A percentile compares a stretch with the other conserved stretches of the same genome.
Evolutionary conservation across 1,140 invertebrate species (phyloP).

Genomic region (Hylaeus volcanicus): DNA sequence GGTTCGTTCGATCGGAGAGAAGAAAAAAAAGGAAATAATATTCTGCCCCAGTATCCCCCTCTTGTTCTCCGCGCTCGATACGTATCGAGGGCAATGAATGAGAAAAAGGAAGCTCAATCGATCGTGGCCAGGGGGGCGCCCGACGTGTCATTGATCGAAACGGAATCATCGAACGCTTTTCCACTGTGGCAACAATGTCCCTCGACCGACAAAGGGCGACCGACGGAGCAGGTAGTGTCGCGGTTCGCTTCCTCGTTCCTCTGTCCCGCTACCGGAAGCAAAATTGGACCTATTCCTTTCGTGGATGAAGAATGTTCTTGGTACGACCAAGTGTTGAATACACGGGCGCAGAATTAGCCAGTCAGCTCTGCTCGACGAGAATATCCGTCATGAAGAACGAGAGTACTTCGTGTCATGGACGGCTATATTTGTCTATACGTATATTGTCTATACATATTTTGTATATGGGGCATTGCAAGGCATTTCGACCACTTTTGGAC

Average conservation of each 20-base stretch:
- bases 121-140: conserved; percentile 45
- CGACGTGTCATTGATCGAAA: conserved; percentile 60
- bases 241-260: conserved; percentile 30
- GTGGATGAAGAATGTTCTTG: neutral
- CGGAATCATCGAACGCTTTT: conserved; percentile 60
- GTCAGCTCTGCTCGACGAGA: no score
- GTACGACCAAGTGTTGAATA: neutral
- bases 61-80: conserved; percentile 28
- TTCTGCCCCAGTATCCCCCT: conserved; percentile 34
- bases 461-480: no score
- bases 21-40: conserved; percentile 52
- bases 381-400: no score
- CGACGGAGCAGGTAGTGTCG: conserved; percentile 39
- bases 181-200: conserved; percentile 50
- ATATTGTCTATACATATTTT: no score
- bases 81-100: conserved; percentile 52
- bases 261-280: conserved; percentile 32
- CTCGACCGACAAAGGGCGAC: conserved; percentile 26
- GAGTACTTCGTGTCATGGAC: no score
- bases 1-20: conserved; percentile 32
- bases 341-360: no score
- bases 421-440: no score
- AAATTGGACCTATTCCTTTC: neutral
- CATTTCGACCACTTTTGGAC: no score
- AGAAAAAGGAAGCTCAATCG: conserved; percentile 60